phyloP scores from a whole-genome alignment of 2,888 invertebrate species.

The Agriopis leucophaearia region DNA sequence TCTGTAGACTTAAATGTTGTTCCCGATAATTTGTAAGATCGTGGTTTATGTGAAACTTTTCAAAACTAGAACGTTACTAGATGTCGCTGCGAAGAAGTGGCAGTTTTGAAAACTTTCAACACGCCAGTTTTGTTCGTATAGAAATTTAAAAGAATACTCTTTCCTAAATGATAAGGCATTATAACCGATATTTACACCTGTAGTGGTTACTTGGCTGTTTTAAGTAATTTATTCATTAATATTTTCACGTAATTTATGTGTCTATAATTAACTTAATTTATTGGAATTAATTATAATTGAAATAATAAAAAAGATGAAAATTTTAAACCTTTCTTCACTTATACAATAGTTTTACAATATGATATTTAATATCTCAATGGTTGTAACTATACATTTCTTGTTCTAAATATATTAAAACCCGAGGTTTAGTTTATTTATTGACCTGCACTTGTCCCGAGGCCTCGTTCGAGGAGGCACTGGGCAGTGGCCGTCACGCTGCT shows the following conservation, averaged over 20 bases:
- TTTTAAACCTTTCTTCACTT: conserved; percentile 85
- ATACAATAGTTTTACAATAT: conserved; percentile 87
- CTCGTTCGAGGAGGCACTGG: too few relatives aligned
- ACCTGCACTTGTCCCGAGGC: conserved; percentile 6
- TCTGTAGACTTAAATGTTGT: conserved; percentile 82
- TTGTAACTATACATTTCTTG: conserved; percentile 88
- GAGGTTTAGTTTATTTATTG: conserved; percentile 59
- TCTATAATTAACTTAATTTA: conserved; percentile 84
- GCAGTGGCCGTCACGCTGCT: too few relatives aligned
- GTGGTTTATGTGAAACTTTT: conserved; percentile 67
- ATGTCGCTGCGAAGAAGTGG: conserved; percentile 31
- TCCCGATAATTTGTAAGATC: conserved; percentile 82
- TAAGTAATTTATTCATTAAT: conserved; percentile 82
- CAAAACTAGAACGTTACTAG: conserved; percentile 54
- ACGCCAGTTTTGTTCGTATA: conserved; percentile 70
- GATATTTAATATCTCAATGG: conserved; percentile 88
- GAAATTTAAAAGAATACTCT: conserved; percentile 78
- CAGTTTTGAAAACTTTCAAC: conserved; percentile 67
- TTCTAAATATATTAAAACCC: conserved; percentile 87
- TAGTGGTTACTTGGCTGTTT: conserved; percentile 85
- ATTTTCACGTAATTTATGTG: conserved; percentile 86
- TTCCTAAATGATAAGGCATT: conserved; percentile 81
- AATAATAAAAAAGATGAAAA: conserved; percentile 78
- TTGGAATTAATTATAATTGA: conserved; percentile 83
- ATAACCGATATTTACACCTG: conserved; percentile 84